These are phyloP conservation scores for Heliothis virescens DNA, from an alignment of 1,140 invertebrate genomes.

Conservation along the genomic window DNA sequence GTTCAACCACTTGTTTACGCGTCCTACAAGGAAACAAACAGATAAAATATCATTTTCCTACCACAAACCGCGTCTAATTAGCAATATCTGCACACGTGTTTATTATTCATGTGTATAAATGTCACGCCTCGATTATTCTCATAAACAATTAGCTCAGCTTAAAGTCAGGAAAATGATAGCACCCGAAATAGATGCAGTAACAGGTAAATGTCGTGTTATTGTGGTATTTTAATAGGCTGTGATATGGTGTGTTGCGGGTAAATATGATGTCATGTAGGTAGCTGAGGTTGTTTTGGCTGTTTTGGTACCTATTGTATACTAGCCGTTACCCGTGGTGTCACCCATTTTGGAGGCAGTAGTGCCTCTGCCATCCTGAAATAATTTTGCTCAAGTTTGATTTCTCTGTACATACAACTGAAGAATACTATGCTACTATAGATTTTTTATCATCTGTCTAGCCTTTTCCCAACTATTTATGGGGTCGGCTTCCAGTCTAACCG, in stretches of 20 bases:
- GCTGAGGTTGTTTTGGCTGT: too few species aligned
- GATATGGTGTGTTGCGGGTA: background rate
- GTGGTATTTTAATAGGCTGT: background rate
- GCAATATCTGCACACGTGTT: conserved; percentile 9
- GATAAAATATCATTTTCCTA: conserved; percentile 8
- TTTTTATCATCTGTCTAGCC: too few species aligned
- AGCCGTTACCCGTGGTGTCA: too few species aligned
- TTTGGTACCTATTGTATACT: too few species aligned
- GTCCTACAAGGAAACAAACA: conserved; percentile 19
- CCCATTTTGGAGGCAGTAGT: too few species aligned
- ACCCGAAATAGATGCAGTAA: background rate
- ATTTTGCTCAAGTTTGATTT: too few species aligned
- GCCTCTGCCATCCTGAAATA: too few species aligned
- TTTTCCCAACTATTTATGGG: too few species aligned
- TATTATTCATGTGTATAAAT: background rate
- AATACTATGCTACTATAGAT: too few species aligned
- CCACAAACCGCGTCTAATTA: conserved; percentile 19
- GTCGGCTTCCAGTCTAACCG: too few species aligned
- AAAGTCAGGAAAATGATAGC: conserved; percentile 6
- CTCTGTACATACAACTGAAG: too few species aligned
- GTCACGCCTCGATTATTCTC: conserved; percentile 9
- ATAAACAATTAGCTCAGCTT: conserved; percentile 20
- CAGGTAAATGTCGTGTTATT: background rate
- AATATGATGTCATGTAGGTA: too few species aligned
- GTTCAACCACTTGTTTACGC: background rate